phyloP scores from a whole-genome alignment of 2,797 vertebrate genomes.

The Pangasius krempfi region DNA sequence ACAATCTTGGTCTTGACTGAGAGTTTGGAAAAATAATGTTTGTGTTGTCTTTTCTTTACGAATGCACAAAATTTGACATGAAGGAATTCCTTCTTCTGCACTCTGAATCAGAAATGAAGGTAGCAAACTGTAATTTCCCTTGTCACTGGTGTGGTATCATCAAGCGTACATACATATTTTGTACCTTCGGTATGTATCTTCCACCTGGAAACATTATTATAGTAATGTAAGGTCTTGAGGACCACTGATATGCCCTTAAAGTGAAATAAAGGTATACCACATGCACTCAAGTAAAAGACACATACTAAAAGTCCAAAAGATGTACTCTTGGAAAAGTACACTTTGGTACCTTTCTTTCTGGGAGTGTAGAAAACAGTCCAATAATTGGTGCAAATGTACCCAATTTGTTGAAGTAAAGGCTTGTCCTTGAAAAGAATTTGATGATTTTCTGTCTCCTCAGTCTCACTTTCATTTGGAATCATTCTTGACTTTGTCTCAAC shows the following conservation, averaged over 20 bases:
- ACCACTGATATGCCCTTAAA: neutral
- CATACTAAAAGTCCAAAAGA: neutral
- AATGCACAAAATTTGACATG: neutral
- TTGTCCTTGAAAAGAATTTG: neutral
- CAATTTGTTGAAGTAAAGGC: neutral
- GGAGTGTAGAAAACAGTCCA: neutral
- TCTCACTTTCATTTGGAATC: neutral
- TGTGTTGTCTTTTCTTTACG: neutral
- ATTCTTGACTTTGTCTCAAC: neutral
- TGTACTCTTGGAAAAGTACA: neutral
- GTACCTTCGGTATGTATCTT: neutral
- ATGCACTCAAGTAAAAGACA: neutral
- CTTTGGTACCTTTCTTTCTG: neutral
- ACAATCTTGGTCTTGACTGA: neutral
- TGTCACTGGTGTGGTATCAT: neutral
- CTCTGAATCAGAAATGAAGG: neutral
- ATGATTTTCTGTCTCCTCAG: neutral
- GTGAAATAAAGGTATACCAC: neutral
- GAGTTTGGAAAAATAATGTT: neutral
- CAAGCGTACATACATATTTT: neutral
- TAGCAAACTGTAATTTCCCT: neutral
- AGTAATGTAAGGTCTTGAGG: neutral
- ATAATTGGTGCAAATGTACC: neutral
- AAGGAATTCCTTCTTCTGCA: neutral
- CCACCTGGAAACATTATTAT: neutral